A percentile compares a stretch with the other conserved stretches of the same genome.
phyloP scores from a whole-genome alignment of 2,797 vertebrate species.

The Girardinus metallicus region DNA sequence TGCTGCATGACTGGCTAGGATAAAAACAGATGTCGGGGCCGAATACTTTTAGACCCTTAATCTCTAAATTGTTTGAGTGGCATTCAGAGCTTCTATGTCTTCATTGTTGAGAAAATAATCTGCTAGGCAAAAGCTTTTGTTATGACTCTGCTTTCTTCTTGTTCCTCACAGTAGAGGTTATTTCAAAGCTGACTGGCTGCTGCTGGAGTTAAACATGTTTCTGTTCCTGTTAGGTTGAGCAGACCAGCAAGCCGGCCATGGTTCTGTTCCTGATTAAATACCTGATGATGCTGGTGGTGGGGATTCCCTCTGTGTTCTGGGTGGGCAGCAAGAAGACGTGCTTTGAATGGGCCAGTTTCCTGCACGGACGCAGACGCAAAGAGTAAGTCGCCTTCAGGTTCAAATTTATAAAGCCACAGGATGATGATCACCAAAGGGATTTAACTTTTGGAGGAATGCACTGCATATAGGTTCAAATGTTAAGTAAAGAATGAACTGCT shows the following conservation, averaged over 20 bases:
- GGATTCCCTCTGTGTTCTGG: conserved; percentile 98
- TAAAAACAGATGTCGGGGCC: conserved; percentile 24
- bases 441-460: neutral
- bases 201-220: conserved; percentile 2
- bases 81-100: neutral
- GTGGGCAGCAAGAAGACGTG: conserved; percentile 99
- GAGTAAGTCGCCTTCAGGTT: conserved; percentile 82
- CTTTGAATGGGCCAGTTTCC: conserved; percentile 96
- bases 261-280: conserved; percentile 95
- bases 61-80: conserved; percentile 7
- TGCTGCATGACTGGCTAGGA: conserved; percentile 8
- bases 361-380: conserved; percentile 92
- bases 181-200: neutral
- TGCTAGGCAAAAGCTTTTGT: neutral
- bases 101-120: conserved; percentile 15
- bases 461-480: neutral
- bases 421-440: neutral
- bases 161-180: neutral
- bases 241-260: conserved; percentile 88
- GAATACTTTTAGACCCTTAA: conserved; percentile 8
- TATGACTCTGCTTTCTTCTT: neutral
- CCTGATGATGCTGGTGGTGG: conserved; percentile 95
- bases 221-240: conserved; percentile 83
- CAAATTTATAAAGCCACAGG: neutral
- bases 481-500: neutral